phyloP scores from a whole-genome alignment of 2,113 vertebrate species.

The Paramormyrops kingsleyae region DNA sequence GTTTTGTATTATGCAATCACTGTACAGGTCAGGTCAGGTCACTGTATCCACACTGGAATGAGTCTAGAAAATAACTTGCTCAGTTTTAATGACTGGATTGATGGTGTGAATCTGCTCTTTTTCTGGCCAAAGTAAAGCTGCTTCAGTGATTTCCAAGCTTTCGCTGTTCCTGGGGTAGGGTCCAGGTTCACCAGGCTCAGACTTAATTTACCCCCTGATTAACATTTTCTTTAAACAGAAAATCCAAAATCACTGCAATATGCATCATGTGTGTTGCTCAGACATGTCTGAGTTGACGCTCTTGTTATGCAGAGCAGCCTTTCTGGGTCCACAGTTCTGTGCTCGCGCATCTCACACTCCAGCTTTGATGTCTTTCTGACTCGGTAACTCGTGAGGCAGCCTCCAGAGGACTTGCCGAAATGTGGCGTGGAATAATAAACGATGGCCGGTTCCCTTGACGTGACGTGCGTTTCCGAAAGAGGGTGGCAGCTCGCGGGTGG shows the following conservation, averaged over 20 bases:
- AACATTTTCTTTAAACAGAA: not conserved
- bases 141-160: not conserved
- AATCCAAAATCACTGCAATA: not conserved
- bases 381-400: constrained; percentile 57
- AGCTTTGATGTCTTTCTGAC: constrained; percentile 45
- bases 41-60: not conserved
- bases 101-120: not conserved
- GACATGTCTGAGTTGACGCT: not conserved
- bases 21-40: not conserved
- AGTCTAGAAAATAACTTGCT: not conserved
- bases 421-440: constrained; percentile 61
- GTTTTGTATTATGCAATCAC: not conserved
- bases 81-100: not conserved
- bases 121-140: not conserved
- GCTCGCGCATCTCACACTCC: constrained; percentile 12
- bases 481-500: constrained; percentile 21
- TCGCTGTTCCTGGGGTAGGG: not conserved
- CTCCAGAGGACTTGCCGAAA: constrained; percentile 52
- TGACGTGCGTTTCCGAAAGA: constrained; percentile 38
- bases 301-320: constrained; percentile 6
- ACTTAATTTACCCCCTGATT: not conserved
- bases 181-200: not conserved
- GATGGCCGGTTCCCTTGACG: constrained; percentile 37
- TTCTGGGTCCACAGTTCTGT: constrained; percentile 42
- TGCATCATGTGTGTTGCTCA: not conserved